Conservation (phyloP, 53 echinoderm and acorn worm genomes). For the Holothuria leucospilota region DNA sequence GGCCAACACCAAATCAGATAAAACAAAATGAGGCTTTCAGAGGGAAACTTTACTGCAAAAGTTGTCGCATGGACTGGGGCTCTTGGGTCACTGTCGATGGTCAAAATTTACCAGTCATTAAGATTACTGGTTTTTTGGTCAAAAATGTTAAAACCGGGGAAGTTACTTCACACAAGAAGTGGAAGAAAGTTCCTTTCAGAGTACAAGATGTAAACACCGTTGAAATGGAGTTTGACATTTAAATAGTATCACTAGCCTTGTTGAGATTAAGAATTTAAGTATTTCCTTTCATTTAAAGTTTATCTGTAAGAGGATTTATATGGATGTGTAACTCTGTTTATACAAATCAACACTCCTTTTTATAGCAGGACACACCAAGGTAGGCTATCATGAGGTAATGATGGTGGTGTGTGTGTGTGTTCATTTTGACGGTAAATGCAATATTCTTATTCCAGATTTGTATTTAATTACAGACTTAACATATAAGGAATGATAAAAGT, state of each 20-base stretch:
- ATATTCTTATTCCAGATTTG: no score
- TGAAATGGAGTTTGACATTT: neutral
- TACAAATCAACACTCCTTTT: no score
- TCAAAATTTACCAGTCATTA: constrained; percentile 44
- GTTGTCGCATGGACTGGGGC: constrained; percentile 66
- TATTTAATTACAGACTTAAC: no score
- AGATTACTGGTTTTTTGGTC: constrained; percentile 25
- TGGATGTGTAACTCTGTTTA: no score
- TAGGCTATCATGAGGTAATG: no score
- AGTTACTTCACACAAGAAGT: constrained; percentile 27
- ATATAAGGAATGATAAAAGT: no score
- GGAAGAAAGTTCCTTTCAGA: constrained; percentile 48
- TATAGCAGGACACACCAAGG: no score
- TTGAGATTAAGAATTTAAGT: no score
- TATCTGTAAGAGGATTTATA: no score
- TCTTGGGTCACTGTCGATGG: constrained; percentile 32
- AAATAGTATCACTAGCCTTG: neutral
- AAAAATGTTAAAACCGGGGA: constrained; percentile 26
- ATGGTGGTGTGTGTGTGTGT: no score
- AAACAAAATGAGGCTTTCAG: constrained; percentile 40
- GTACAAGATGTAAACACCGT: neutral
- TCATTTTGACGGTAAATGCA: no score
- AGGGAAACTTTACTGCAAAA: constrained; percentile 63
- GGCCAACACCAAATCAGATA: constrained; percentile 51
- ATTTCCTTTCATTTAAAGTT: no score